Percentiles rank a stretch among this genome's conserved stretches.
Evolutionary conservation across 2,888 invertebrate genomes (phyloP).

Genomic region (Nemurella pictetii): DNA sequence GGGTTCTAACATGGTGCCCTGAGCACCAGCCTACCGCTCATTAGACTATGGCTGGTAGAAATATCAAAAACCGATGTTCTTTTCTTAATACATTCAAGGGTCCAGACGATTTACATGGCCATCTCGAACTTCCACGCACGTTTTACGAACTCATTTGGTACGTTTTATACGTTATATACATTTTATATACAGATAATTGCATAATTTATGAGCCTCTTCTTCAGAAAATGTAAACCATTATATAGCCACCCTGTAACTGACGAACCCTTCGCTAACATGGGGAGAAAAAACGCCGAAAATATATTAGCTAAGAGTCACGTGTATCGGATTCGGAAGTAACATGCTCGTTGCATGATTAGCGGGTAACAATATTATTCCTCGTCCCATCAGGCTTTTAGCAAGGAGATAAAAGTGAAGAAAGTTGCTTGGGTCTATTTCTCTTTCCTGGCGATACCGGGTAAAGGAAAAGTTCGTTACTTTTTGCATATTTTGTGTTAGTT

Average conservation of each 20-base stretch:
- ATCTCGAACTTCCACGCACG: not conserved
- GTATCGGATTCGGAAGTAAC: too few species aligned
- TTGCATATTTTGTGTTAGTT: too few species aligned
- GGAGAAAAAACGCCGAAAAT: too few species aligned
- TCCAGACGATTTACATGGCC: not conserved
- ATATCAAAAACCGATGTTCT: not conserved
- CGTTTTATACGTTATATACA: not conserved
- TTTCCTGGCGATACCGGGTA: too few species aligned
- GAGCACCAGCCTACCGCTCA: not conserved
- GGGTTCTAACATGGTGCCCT: not conserved
- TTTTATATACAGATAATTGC: too few species aligned
- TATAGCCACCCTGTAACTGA: not conserved
- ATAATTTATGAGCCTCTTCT: not conserved
- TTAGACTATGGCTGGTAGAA: not conserved
- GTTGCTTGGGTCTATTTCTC: too few species aligned
- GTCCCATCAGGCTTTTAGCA: too few species aligned
- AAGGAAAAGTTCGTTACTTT: too few species aligned
- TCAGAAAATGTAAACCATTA: not conserved
- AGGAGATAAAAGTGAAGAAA: too few species aligned
- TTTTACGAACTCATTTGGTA: not conserved
- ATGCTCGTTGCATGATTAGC: not conserved
- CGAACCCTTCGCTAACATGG: not conserved
- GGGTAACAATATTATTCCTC: too few species aligned
- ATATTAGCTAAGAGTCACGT: not conserved
- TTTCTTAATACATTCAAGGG: not conserved